Evolutionary conservation across 2,888 invertebrate genomes (phyloP), one percentile per base, ranked within the genome.

Genomic region (Chrysopilus asiliformis): DNA sequence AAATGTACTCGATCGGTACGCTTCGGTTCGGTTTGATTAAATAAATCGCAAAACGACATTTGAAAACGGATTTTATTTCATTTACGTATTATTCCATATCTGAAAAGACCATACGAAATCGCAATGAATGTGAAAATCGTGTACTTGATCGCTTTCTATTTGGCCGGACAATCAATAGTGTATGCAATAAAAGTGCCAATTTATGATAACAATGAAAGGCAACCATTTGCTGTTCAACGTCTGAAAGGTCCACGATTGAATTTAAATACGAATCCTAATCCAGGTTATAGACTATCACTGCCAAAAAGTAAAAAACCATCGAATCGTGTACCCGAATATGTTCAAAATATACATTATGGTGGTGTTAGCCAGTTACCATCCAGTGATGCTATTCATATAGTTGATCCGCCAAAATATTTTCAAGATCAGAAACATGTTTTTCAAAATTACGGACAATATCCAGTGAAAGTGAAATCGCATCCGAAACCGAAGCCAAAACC

Each of bases 381-480:
- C 1, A 31, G 31, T 14, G 56, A 59, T 41, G 58, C 58, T 1
- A 59, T 59, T 31, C 51, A 53, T 35, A 56, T 60, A 20, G 52
- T 60, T 12, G 57, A 57, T 28, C 57, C 58, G 1, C 58, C 59
- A 1, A 46, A 42, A 34, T 53, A 56, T 32, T 55, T 56, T 26
- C 51, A 53, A 36, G 48, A 53, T 26, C 41, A 56, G 3, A 55
- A 56, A 33, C 43, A 43, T 1, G 30, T 10, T 14, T 28, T 29
- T 19, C 36, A 12, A 12, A 29, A 7, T 14, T 32, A 16, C 3
- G 14, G 17, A 2, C 2, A 5, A 14, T 14, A 4, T 16, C 13
- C 6, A 29, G 16, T 12, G 10, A 10, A 14, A 29, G 16, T 3
- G 14, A 14, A 8, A 2, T 13, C 15, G 6, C 2, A 3, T 12